A percentile compares a stretch with the other conserved stretches of the same genome.
These are phyloP conservation scores for Sturnira hondurensis DNA, from an alignment of 2,113 vertebrate species.

Conservation along the genomic window DNA sequence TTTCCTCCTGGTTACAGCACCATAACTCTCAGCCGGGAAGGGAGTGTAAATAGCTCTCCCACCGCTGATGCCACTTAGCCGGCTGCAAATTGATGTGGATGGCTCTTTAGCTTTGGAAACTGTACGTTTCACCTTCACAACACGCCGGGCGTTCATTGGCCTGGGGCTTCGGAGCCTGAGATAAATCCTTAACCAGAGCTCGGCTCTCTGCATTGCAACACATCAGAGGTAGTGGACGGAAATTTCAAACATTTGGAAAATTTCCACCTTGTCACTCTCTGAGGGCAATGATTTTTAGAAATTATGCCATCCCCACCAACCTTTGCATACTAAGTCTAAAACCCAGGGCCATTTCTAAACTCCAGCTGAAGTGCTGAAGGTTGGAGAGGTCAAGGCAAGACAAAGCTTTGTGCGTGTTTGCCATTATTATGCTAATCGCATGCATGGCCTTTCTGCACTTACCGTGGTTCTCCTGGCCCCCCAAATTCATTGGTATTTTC, in stretches of 20 bases:
- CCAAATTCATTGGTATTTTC: slow-evolving; percentile 56
- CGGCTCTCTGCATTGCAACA: slow-evolving; percentile 71
- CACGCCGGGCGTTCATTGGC: slow-evolving; percentile 62
- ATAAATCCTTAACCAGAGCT: slow-evolving; percentile 80
- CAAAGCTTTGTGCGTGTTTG: slow-evolving; percentile 37
- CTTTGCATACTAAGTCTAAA: slow-evolving; percentile 73
- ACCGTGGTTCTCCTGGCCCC: slow-evolving; percentile 51
- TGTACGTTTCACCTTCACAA: slow-evolving; percentile 79
- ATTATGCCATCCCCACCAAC: slow-evolving; percentile 65
- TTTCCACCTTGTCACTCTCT: slow-evolving; percentile 80
- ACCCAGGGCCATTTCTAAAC: slow-evolving; percentile 59
- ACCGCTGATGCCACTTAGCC: slow-evolving; percentile 79
- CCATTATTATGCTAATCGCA: slow-evolving; percentile 77
- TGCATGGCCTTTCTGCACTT: slow-evolving; percentile 73
- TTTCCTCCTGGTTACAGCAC: slow-evolving; percentile 51
- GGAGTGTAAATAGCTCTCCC: slow-evolving; percentile 74
- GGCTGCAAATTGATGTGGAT: slow-evolving; percentile 82
- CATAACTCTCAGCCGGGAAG: slow-evolving; percentile 48
- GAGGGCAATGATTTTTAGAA: slow-evolving; percentile 76
- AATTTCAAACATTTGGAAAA: slow-evolving; percentile 80
- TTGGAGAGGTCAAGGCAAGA: slow-evolving; percentile 73
- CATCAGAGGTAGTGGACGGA: slow-evolving; percentile 65
- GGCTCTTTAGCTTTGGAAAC: slow-evolving; percentile 76
- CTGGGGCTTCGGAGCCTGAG: slow-evolving; percentile 78
- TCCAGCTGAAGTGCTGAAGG: slow-evolving; percentile 67